These are phyloP conservation scores for Chloroceryle amazona DNA, from an alignment of 2,797 vertebrate species.

Conservation along the genomic window DNA sequence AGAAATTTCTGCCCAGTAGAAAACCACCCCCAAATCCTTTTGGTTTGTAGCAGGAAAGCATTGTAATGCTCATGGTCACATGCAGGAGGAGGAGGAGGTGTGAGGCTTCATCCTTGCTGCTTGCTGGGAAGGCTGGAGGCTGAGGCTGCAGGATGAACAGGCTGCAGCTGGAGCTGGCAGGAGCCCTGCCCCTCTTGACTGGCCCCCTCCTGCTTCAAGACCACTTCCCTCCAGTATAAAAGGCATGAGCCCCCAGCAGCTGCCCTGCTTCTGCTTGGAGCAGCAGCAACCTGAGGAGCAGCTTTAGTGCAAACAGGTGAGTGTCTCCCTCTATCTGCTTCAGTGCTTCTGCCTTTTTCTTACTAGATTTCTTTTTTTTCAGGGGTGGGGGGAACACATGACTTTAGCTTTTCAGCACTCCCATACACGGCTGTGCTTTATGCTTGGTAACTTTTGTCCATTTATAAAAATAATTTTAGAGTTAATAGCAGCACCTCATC, in stretches of 20 bases:
- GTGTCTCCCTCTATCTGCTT: background rate
- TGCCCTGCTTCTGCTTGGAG: constrained; percentile 3
- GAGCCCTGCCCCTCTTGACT: constrained; percentile 18
- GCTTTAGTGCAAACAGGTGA: constrained; percentile 47
- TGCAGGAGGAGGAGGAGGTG: background rate
- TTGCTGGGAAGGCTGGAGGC: background rate
- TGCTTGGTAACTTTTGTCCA: no score
- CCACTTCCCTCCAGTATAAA: constrained; percentile 58
- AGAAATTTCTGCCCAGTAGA: background rate
- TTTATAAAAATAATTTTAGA: no score
- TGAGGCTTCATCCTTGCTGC: rapidly evolving
- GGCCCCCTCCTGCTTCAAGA: constrained; percentile 3
- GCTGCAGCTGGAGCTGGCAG: background rate
- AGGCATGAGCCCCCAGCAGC: constrained; percentile 5
- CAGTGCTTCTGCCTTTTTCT: background rate
- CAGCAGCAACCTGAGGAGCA: background rate
- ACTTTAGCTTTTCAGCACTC: no score
- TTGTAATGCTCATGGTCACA: background rate
- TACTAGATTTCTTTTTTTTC: background rate
- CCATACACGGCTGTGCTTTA: no score
- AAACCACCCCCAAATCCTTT: background rate
- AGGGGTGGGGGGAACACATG: no score
- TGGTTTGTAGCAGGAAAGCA: background rate
- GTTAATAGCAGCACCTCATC: background rate
- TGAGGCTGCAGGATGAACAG: background rate